These are phyloP conservation scores for Daubentonia madagascariensis DNA, from an alignment of 2,113 vertebrate genomes.

Conservation along the genomic window DNA sequence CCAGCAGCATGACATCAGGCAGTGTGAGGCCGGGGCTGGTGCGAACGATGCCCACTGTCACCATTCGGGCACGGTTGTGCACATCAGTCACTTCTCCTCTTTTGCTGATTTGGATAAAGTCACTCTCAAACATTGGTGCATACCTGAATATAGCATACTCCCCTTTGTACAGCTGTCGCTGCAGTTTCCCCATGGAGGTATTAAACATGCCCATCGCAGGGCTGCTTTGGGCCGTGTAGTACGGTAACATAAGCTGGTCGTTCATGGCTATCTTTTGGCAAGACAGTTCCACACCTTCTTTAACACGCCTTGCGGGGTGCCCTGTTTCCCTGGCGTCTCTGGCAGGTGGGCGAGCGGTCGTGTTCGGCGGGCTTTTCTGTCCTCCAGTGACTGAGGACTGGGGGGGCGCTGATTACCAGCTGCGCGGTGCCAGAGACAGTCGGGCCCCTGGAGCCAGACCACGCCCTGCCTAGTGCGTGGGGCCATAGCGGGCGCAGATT, in stretches of 20 bases:
- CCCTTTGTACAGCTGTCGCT: neutral
- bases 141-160: neutral
- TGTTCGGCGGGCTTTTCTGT: neutral
- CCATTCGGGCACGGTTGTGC: neutral
- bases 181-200: neutral
- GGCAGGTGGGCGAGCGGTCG: neutral
- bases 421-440: neutral
- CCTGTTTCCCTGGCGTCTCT: neutral
- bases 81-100: neutral
- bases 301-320: neutral
- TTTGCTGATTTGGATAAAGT: constrained; percentile 39
- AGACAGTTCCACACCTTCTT: neutral
- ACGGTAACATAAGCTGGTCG: neutral
- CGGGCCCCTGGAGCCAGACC: neutral
- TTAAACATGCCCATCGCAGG: neutral
- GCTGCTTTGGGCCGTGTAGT: neutral
- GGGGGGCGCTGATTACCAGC: neutral
- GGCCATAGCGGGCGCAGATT: neutral
- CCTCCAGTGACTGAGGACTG: neutral
- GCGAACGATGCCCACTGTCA: neutral
- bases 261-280: neutral
- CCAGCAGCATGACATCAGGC: constrained; percentile 17
- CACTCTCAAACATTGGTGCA: neutral
- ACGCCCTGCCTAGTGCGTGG: neutral
- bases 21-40: neutral